Base-by-base conservation (phyloP, 1,140 invertebrate species). In the Drosophila tani region DNA sequence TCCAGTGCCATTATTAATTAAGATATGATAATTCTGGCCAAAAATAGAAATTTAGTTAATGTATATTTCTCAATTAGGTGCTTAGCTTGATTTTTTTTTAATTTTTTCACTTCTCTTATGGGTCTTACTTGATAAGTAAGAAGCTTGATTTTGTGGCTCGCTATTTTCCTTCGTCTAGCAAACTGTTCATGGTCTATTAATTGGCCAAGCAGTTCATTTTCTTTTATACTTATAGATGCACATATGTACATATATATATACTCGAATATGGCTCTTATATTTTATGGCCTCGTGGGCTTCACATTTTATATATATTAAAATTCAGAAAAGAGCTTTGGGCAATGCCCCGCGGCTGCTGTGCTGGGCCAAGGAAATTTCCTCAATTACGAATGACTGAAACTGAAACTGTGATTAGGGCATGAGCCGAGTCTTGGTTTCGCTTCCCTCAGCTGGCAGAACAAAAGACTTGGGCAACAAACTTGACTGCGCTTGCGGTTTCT, bases 381-480 rank as follows among this genome's bases (percentile, higher is more conserved):
- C 40, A 24, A 66, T 56, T 46, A 24, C 40, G 53, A 64, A 59
- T 56, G 64, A n/a, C 50, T 43, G 65, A 75, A 79, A 77, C 57
- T 5, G 40, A 58, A 68, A 53, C 47, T 35, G 40, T 32, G 63
- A 62, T 65, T 43, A 29, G 24, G 17, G 47, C 32, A 38, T 47
- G 11, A 41, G 41, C 7, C 19, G 29, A 9, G 7, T 49, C 55
- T 21, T 32, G 12, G 32, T 11, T 35, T 45, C 45, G 45, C 21
- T 51, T 8, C 35, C 35, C 11, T 50, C 21, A n/a, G 41, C 32
- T 47, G 40, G 75, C 80, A 80, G 74, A 82, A 88, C 85, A 84
- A 88, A 88, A 88, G 84, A 90, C 84, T 84, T 81, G 63, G 78
- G 84, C 81, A 88, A 90, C 81, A 75, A 90, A 88, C 84, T 90